These are phyloP conservation scores for Rhyacophila evoluta DNA, from an alignment of 2,888 invertebrate species.

Conservation along the genomic window DNA sequence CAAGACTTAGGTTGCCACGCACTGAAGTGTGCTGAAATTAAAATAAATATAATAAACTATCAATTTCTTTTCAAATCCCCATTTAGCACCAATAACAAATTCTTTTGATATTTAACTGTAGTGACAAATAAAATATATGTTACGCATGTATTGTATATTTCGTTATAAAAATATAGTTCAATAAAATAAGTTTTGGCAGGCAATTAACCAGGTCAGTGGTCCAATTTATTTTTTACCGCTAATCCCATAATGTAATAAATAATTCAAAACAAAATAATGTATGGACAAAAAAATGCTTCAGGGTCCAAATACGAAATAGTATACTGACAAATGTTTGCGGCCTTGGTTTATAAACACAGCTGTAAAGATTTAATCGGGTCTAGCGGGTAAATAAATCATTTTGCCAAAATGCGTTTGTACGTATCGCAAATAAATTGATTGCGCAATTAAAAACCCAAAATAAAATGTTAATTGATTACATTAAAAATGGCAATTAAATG, in stretches of 20 bases:
- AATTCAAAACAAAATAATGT: not conserved
- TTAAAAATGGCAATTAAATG: not conserved
- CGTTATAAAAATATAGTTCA: not conserved
- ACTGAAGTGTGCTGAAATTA: too few species aligned
- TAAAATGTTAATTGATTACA: conserved; percentile 7
- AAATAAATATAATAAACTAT: too few species aligned
- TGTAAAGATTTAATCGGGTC: not conserved
- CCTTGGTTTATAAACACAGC: not conserved
- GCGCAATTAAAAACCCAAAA: not conserved
- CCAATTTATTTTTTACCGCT: not conserved
- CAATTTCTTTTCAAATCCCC: too few species aligned
- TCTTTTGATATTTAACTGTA: too few species aligned
- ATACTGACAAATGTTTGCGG: not conserved
- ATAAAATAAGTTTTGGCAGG: not conserved
- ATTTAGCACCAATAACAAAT: too few species aligned
- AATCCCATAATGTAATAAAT: conserved; percentile 1
- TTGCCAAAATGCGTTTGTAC: not conserved
- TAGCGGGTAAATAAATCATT: conserved; percentile 3
- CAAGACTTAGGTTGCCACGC: too few species aligned
- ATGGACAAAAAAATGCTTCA: conserved; percentile 5
- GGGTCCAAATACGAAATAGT: not conserved
- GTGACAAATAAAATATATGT: too few species aligned
- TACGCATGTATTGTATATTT: not conserved
- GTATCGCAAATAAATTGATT: not conserved
- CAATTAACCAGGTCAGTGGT: conserved; percentile 7